These are phyloP conservation scores for Syrista parreyssii DNA, from an alignment of 2,888 invertebrate genomes.

Conservation along the genomic window DNA sequence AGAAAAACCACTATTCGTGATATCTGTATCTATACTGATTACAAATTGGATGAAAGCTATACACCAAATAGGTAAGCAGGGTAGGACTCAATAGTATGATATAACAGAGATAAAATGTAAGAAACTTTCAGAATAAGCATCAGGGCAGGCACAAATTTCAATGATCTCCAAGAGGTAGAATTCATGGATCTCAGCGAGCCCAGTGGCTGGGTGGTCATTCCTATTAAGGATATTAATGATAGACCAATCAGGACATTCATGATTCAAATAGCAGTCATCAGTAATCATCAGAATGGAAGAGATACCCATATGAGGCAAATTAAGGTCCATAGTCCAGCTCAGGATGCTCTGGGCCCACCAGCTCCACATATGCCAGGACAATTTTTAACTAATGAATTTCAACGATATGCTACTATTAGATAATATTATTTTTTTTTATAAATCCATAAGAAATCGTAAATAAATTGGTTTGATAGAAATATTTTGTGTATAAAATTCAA, in stretches of 20 bases:
- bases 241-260: conserved; percentile 94
- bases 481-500: background rate
- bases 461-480: background rate
- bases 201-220: conserved; percentile 95
- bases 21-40: conserved; percentile 97
- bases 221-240: conserved; percentile 88
- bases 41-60: conserved; percentile 98
- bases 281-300: conserved; percentile 98
- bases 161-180: conserved; percentile 96
- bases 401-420: conserved; percentile 84
- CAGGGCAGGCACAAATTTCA: conserved; percentile 94
- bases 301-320: conserved; percentile 99
- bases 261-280: conserved; percentile 95
- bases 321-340: conserved; percentile 90
- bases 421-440: conserved; percentile 61
- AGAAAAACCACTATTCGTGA: conserved; percentile 94
- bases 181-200: conserved; percentile 94
- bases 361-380: conserved; percentile 78
- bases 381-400: conserved; percentile 85
- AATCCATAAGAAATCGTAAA: background rate
- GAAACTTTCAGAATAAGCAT: conserved; percentile 79
- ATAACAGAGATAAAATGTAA: conserved; percentile 46
- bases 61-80: conserved; percentile 83
- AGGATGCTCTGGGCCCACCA: conserved; percentile 73
- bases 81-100: background rate